Percentiles rank a stretch among this genome's conserved stretches.
phyloP scores from a whole-genome alignment of 1,140 invertebrate species.

The Heliconius hermathena region DNA sequence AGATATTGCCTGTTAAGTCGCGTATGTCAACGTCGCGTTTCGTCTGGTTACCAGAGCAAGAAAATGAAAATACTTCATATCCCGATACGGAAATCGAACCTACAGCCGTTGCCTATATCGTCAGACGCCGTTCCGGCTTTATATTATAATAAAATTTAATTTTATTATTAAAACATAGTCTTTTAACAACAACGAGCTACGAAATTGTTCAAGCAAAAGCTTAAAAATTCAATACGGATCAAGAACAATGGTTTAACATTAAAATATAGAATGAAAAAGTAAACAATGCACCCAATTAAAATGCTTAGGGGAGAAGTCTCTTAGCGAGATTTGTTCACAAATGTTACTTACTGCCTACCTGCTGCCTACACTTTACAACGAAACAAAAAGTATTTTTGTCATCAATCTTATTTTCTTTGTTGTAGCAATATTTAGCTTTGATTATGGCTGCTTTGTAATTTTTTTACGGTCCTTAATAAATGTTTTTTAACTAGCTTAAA shows the following conservation, averaged over 20 bases:
- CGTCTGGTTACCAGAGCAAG: no score
- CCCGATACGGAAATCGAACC: no score
- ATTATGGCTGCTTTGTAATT: background rate
- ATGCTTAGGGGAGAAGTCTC: background rate
- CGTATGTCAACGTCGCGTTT: no score
- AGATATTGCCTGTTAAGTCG: no score
- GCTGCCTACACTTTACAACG: background rate
- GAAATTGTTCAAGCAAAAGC: background rate
- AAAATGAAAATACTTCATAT: no score
- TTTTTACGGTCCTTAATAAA: background rate
- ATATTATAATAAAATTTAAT: no score
- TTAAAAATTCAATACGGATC: background rate
- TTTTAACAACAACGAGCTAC: background rate
- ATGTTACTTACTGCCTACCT: background rate
- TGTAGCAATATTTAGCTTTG: background rate
- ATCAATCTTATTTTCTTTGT: background rate
- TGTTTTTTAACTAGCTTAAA: background rate
- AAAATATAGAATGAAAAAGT: background rate
- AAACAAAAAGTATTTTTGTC: background rate
- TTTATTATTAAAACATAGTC: background rate
- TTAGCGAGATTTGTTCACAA: conserved; percentile 1
- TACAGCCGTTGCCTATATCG: no score
- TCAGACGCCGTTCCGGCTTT: no score
- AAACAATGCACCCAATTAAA: conserved; percentile 4
- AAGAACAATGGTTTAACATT: background rate